These are phyloP conservation scores for Oncorhynchus nerka DNA, from an alignment of 2,113 vertebrate species.

Conservation along the genomic window DNA sequence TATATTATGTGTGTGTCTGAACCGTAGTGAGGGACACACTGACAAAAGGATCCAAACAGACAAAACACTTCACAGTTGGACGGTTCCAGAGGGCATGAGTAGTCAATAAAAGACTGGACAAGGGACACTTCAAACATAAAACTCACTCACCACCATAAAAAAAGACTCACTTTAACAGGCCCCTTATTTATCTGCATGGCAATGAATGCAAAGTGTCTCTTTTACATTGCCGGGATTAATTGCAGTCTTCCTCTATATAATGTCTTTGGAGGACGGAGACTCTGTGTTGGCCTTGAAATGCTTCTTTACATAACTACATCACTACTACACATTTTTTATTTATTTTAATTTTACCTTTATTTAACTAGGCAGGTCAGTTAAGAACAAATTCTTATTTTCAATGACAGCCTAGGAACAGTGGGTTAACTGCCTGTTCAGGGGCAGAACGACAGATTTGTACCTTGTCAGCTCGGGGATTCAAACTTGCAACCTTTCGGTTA, in stretches of 20 bases:
- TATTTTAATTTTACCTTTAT: no score
- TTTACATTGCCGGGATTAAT: conserved; percentile 46
- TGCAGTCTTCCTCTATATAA: conserved; percentile 56
- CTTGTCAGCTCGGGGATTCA: no score
- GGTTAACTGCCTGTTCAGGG: no score
- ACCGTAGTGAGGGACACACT: conserved; percentile 12
- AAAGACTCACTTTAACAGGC: conserved; percentile 55
- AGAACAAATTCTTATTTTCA: no score
- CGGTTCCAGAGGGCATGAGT: conserved; percentile 64
- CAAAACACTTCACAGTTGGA: conserved; percentile 54
- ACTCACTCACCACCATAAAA: conserved; percentile 37
- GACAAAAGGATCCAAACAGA: conserved; percentile 51
- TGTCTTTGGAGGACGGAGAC: conserved; percentile 49
- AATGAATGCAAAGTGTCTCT: conserved; percentile 43
- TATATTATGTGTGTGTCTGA: background rate
- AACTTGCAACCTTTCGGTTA: no score
- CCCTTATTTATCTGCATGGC: conserved; percentile 63
- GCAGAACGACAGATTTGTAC: no score
- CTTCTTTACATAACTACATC: conserved; percentile 41
- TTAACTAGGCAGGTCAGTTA: no score
- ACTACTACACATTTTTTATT: no score
- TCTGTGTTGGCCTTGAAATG: conserved; percentile 16
- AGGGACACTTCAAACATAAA: conserved; percentile 55
- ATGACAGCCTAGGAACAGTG: no score
- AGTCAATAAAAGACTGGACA: conserved; percentile 64